A percentile compares a stretch with the other conserved stretches of the same genome.
Conservation (phyloP, 2,888 invertebrate genomes). For the Tenthredo amoena region DNA sequence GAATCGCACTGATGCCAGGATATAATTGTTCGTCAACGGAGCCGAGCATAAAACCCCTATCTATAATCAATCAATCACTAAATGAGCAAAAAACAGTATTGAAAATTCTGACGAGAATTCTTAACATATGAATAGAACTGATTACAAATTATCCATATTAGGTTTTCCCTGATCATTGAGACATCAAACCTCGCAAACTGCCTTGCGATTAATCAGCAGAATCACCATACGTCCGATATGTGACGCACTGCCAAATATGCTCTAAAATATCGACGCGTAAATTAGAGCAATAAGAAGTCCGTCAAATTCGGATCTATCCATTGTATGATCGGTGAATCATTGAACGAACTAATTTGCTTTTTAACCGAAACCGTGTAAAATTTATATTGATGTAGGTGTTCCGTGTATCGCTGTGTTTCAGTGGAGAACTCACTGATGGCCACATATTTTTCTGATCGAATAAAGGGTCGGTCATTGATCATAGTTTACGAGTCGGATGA, state of each 20-base stretch:
- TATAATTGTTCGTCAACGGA: neutral
- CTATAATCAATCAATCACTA: neutral
- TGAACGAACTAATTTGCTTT: neutral
- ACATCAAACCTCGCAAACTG: too few species aligned
- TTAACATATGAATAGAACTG: too few species aligned
- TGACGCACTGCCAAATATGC: too few species aligned
- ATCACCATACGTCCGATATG: too few species aligned
- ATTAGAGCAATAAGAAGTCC: neutral
- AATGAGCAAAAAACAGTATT: neutral
- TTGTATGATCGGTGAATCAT: neutral
- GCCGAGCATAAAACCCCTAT: neutral
- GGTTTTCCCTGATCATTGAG: too few species aligned
- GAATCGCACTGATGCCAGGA: neutral
- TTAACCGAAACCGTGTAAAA: neutral
- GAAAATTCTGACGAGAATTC: neutral
- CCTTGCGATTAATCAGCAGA: too few species aligned
- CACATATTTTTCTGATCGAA: neutral
- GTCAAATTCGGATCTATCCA: neutral
- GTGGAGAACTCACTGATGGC: neutral
- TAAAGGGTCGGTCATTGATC: neutral
- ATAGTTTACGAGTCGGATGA: neutral
- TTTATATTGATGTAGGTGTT: neutral
- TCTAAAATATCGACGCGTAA: too few species aligned
- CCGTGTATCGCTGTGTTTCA: neutral
- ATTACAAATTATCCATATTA: too few species aligned